These are phyloP conservation scores for Cheilosia scutellata DNA, from an alignment of 2,888 invertebrate genomes.

Conservation along the genomic window DNA sequence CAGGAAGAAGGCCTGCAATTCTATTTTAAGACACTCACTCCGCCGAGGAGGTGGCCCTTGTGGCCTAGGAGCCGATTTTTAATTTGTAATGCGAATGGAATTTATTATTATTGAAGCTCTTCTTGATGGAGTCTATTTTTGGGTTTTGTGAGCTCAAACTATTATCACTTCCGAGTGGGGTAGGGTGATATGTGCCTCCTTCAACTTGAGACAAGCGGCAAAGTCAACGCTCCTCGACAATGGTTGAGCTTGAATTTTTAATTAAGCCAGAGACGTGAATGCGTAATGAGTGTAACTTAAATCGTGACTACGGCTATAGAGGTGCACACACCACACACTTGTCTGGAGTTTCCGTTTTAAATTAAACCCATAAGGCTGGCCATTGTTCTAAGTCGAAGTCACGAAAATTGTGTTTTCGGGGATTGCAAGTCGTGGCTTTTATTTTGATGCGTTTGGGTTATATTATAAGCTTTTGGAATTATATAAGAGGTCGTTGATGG, in stretches of 20 bases:
- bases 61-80: constrained; percentile 11
- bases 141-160: constrained; percentile 19
- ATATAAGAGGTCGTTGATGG: too few species aligned
- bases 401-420: constrained; percentile 28
- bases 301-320: constrained; percentile 18
- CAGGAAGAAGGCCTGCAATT: constrained; percentile 33
- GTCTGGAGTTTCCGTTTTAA: constrained; percentile 26
- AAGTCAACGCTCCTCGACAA: constrained; percentile 51
- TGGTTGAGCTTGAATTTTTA: constrained; percentile 61
- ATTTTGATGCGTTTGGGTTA: neutral
- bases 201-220: constrained; percentile 47
- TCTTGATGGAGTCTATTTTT: constrained; percentile 15
- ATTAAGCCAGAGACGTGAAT: constrained; percentile 59
- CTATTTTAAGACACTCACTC: constrained; percentile 38
- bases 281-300: constrained; percentile 40
- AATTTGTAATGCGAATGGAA: constrained; percentile 57
- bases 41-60: neutral
- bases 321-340: neutral
- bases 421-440: neutral
- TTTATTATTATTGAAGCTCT: constrained; percentile 37
- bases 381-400: neutral
- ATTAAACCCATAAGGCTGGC: neutral
- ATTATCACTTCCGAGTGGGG: constrained; percentile 63
- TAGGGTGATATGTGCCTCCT: constrained; percentile 20
- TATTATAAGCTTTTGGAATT: too few species aligned